phyloP scores from a whole-genome alignment of 2,888 invertebrate genomes.

The Mechanitis messenoides region DNA sequence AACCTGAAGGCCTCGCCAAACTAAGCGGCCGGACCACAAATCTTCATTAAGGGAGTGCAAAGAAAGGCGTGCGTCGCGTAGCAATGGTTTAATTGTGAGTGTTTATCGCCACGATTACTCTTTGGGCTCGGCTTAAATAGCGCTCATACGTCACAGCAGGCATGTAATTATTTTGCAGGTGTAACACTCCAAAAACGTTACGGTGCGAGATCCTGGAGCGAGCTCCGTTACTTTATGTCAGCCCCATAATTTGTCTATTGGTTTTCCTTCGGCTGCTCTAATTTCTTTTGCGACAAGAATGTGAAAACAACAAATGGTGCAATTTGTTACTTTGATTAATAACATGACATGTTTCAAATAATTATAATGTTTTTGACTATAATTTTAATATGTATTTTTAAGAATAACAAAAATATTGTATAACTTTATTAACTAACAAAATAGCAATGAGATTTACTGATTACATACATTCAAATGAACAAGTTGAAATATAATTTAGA shows the following conservation, averaged over 20 bases:
- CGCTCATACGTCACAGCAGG: conserved; percentile 68
- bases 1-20: conserved; percentile 36
- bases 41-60: conserved; percentile 66
- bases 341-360: conserved; percentile 9
- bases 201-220: conserved; percentile 37
- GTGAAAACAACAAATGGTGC: conserved; percentile 26
- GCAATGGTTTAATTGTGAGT: conserved; percentile 74
- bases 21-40: conserved; percentile 51
- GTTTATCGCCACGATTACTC: conserved; percentile 72
- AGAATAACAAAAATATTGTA: background rate
- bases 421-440: background rate
- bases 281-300: conserved; percentile 30
- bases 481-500: background rate
- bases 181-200: conserved; percentile 67
- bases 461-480: background rate
- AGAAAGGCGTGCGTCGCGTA: conserved; percentile 73
- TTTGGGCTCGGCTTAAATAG: conserved; percentile 69
- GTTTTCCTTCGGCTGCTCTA: conserved; percentile 36
- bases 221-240: conserved; percentile 48
- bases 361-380: conserved; percentile 4
- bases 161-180: conserved; percentile 73
- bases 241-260: conserved; percentile 62
- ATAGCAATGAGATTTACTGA: background rate
- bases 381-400: background rate
- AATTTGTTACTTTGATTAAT: conserved; percentile 24